These are phyloP conservation scores for Stichodactyla mertensii DNA, from an alignment of 64 coral and sea anemone genomes.

Conservation along the genomic window DNA sequence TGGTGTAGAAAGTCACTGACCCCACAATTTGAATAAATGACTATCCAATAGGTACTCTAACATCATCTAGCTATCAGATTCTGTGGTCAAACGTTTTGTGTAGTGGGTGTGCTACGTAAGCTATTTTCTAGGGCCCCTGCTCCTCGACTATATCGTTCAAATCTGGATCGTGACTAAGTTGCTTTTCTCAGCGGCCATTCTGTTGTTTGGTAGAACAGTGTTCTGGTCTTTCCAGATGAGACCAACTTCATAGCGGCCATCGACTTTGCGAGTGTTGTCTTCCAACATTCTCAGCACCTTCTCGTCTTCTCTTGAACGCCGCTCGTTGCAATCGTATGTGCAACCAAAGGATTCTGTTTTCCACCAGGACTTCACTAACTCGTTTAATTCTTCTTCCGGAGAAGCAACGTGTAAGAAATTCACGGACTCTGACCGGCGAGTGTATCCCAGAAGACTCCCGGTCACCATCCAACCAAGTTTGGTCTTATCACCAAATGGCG, in stretches of 20 bases:
- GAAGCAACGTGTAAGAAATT: constrained; percentile 10
- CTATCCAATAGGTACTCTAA: no score
- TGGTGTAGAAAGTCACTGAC: no score
- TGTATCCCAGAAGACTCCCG: neutral
- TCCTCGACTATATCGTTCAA: no score
- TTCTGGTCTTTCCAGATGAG: constrained; percentile 6
- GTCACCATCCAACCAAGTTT: constrained; percentile 23
- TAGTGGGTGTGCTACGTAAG: no score
- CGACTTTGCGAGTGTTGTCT: constrained; percentile 1
- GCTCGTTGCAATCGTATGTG: constrained; percentile 15
- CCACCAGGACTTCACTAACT: constrained; percentile 25
- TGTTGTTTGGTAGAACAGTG: neutral
- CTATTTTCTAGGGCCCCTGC: no score
- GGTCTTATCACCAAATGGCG: constrained; percentile 1
- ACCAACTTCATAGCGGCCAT: constrained; percentile 12
- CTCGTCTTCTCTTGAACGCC: constrained; percentile 21
- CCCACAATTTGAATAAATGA: no score
- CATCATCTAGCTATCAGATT: no score
- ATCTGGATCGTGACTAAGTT: no score
- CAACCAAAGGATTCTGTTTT: constrained; percentile 27
- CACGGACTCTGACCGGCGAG: constrained; percentile 16
- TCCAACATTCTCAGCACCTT: neutral
- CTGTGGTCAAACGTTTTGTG: no score
- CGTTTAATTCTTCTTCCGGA: constrained; percentile 16
- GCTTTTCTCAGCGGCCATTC: no score